Evolutionary conservation across 53 echinoderm and acorn worm species (phyloP).

Genomic region (Actinopyga echinites): DNA sequence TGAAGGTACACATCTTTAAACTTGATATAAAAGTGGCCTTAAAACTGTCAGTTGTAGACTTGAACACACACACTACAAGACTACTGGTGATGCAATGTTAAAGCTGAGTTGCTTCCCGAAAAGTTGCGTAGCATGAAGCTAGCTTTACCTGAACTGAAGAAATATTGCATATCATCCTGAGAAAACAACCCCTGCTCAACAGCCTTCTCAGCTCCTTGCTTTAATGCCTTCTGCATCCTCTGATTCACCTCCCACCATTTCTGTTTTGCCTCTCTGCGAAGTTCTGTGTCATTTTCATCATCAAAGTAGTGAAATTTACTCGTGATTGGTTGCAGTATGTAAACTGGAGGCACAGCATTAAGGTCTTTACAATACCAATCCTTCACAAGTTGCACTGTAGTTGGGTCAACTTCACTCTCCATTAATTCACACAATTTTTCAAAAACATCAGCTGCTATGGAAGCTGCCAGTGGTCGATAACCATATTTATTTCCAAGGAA

Average conservation of each 20-base stretch:
- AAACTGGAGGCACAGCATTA: constrained; percentile 74
- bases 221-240: constrained; percentile 57
- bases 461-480: constrained; percentile 75
- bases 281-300: constrained; percentile 52
- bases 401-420: constrained; percentile 22
- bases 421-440: constrained; percentile 49
- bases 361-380: constrained; percentile 82
- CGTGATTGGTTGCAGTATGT: constrained; percentile 88
- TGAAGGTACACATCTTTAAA: too few species aligned
- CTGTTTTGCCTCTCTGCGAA: constrained; percentile 57
- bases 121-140: too few species aligned
- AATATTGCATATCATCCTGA: constrained; percentile 55
- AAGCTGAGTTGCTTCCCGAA: too few species aligned
- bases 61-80: too few species aligned
- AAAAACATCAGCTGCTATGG: constrained; percentile 60
- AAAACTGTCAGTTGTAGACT: too few species aligned
- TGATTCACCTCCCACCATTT: constrained; percentile 76
- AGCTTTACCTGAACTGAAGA: constrained; percentile 77
- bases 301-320: constrained; percentile 66
- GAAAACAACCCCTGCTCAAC: constrained; percentile 49
- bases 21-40: too few species aligned
- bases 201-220: constrained; percentile 59
- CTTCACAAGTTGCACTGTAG: constrained; percentile 53
- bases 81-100: too few species aligned
- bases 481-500: constrained; percentile 91